Base-by-base conservation (phyloP, 1,140 invertebrate species). In the Apolygus lucorum region DNA sequence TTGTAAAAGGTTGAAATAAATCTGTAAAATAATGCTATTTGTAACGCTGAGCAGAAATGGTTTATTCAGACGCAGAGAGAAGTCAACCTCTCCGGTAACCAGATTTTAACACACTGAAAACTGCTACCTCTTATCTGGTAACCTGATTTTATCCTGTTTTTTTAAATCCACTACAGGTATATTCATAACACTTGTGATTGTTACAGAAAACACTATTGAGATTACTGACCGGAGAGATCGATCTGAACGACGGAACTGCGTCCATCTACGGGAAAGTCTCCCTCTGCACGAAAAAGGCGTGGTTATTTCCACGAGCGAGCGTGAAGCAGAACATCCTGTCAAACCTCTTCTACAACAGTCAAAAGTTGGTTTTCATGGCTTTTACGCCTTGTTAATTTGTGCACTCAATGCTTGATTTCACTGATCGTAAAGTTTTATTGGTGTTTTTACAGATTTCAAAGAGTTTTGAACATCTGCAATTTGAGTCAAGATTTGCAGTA, bases 121-220 rank as follows among this genome's bases (percentile, higher is more conserved):
- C n/a, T 21, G 52, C 25, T 21, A 21, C n/a, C 1, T 2, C 1
- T 54, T 54, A 2, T 24, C 14, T 54, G 25, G 1, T 24, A 54
- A n/a, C 1, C n/a, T 49, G n/a, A 49, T 49, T 49, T n/a, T 21
- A 54, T 54, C 25, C n/a, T 21, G n/a, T 54, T 54, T 49, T 49
- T 49, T 49, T 49, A n/a, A n/a, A n/a, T n/a, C n/a, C n/a, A n/a
- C n/a, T n/a, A n/a, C n/a, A n/a, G 34, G 17, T 49, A 11, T 49
- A 17, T 11, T 49, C 17, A 8, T 17, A 49, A 49, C 17, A 49
- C 8, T 49, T 25, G 14, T 25, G 17, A 25, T 63, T 26, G n/a
- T n/a, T n/a, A n/a, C n/a, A 63, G 62, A 26, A 63, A 63, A 63
- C 22, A 14, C 17, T 63, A 63, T 25, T 63, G 22, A 22, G 62